Base-by-base conservation (phyloP, 2,113 vertebrate genomes). In the Lipophrys pholis region DNA sequence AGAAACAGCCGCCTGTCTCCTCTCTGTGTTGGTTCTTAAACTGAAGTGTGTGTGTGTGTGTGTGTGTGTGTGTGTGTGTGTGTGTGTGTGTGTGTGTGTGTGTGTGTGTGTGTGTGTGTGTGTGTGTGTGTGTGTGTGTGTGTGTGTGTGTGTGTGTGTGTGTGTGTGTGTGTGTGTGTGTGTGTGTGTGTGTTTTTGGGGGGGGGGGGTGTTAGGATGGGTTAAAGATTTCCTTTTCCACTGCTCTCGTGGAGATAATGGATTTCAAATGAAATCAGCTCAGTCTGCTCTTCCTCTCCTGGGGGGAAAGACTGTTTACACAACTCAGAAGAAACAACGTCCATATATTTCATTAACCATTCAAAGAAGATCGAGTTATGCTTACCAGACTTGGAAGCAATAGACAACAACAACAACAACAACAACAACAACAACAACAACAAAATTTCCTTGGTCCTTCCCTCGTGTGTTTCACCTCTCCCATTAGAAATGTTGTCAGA, bases 1-100 rank as follows among this genome's bases (percentile, higher is more conserved):
- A 76, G 71, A 72, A 58, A 51, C 65, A 78, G 76, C 79, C 65
- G 69, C 59, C 38, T 62, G 66, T 75, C 66, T 36, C 45, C 42
- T 57, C 9, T 67, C 39, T 62, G 30, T 64, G 9, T 69, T 80
- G n/a, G n/a, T 73, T 70, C 53, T 48, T 17, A 9, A 11, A 8
- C 43, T 62, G 56, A 76, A 67, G 53, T n/a, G n/a, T n/a, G n/a
- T n/a, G n/a, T n/a, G n/a, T n/a, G n/a, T n/a, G n/a, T n/a, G n/a
- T n/a, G n/a, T n/a, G n/a, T n/a, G n/a, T n/a, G n/a, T n/a, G n/a
- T n/a, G n/a, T n/a, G n/a, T n/a, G n/a, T n/a, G n/a, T n/a, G n/a
- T n/a, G n/a, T n/a, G n/a, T n/a, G n/a, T n/a, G n/a, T n/a, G n/a
- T n/a, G n/a, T n/a, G n/a, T n/a, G n/a, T n/a, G n/a, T n/a, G n/a